These are phyloP conservation scores for Leptopilina myrica DNA, from an alignment of 2,888 invertebrate species.

Conservation along the genomic window DNA sequence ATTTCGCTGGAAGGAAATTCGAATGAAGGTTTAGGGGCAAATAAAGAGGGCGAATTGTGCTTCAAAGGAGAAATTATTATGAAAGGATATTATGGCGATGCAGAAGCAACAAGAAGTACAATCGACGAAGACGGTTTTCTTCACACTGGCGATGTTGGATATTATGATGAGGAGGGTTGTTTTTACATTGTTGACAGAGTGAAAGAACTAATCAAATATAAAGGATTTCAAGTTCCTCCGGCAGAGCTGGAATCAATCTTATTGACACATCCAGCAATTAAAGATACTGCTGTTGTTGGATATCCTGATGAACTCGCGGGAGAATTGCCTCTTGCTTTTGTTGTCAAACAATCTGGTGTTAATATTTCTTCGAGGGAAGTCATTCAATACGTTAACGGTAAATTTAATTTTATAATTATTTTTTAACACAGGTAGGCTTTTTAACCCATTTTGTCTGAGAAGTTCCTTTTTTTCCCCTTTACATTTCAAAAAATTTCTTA, in stretches of 20 bases:
- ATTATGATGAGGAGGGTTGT: conserved; percentile 86
- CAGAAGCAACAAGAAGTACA: conserved; percentile 81
- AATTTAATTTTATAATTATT: conserved; percentile 33
- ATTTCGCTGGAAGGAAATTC: conserved; percentile 59
- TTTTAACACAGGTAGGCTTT: no score
- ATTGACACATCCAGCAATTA: conserved; percentile 83
- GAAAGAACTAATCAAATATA: conserved; percentile 94
- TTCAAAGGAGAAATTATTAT: conserved; percentile 89
- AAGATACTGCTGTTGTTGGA: conserved; percentile 90
- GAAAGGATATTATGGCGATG: conserved; percentile 90
- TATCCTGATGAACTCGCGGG: conserved; percentile 85
- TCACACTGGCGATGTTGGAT: conserved; percentile 89
- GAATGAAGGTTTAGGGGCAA: conserved; percentile 79
- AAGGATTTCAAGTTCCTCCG: conserved; percentile 91
- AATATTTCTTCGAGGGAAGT: conserved; percentile 80
- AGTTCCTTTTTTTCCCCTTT: no score
- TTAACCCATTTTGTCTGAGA: no score
- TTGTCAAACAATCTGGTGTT: conserved; percentile 81
- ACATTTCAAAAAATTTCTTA: no score
- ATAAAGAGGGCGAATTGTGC: conserved; percentile 89
- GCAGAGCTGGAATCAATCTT: conserved; percentile 91
- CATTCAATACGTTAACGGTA: conserved; percentile 75
- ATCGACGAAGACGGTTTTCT: conserved; percentile 87
- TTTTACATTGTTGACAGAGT: conserved; percentile 91
- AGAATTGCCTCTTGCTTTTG: conserved; percentile 87